Evolutionary conservation across 2,113 vertebrate genomes (phyloP).

Genomic region (Cyprinodon variegatus): DNA sequence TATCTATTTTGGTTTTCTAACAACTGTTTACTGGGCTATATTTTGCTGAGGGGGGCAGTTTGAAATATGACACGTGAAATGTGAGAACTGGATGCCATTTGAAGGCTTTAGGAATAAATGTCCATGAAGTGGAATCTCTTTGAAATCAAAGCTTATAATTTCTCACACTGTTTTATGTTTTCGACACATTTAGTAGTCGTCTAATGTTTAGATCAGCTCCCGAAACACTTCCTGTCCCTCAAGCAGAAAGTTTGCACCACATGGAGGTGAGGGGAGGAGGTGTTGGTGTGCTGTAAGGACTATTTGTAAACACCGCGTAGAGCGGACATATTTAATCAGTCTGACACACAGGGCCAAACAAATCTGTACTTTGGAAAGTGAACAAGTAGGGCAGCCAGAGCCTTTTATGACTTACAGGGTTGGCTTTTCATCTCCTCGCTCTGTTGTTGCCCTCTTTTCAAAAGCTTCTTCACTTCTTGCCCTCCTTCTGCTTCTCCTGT

Average conservation of each 20-base stretch:
- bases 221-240: constrained; percentile 13
- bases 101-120: constrained; percentile 16
- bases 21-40: constrained; percentile 43
- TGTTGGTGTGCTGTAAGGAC: constrained; percentile 13
- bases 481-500: background rate
- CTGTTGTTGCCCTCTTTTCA: constrained; percentile 22
- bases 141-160: background rate
- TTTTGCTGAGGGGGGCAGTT: constrained; percentile 48
- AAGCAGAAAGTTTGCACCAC: constrained; percentile 10
- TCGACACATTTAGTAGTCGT: background rate
- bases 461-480: background rate
- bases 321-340: constrained; percentile 52
- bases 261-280: background rate
- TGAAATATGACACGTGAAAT: constrained; percentile 55
- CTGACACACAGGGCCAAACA: constrained; percentile 37
- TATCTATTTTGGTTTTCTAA: constrained; percentile 50
- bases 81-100: constrained; percentile 49
- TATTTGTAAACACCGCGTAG: constrained; percentile 56
- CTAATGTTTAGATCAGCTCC: background rate
- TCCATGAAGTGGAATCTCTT: constrained; percentile 4
- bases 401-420: constrained; percentile 24
- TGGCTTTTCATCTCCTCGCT: constrained; percentile 10
- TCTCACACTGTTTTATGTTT: background rate
- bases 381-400: constrained; percentile 60
- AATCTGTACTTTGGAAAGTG: constrained; percentile 43